Evolutionary conservation across 2,888 invertebrate genomes (phyloP), one percentile per base, ranked within the genome.

Genomic region (Axea sp.): DNA sequence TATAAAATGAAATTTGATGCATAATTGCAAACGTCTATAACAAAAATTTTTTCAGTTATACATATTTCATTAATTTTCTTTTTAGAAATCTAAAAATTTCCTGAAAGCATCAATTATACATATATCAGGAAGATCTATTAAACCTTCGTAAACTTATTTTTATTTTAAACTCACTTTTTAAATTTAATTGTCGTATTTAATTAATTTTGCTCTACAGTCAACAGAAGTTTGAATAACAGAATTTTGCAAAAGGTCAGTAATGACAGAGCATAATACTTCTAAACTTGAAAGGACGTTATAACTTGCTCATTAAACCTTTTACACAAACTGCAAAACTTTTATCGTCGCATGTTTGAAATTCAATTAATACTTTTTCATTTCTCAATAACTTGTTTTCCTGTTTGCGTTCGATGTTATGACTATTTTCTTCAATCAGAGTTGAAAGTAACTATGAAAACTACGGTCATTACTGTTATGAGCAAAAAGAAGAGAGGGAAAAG

Each of bases 251-350:
- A 60, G 60, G 53, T 53, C 69, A 53, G 60, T 53, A 69, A 69
- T 53, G 69, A 60, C 69, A 45, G 30, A 55, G 31, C 53, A 47
- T 69, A 62, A 55, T 62, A 62, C 53, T 69, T 62, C 15, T 6
- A 45, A 69, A 69, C 47, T 69, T 17, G 47, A 47, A 51, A 55
- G 37, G 37, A 55, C 69, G 47, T 69, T 62, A 47, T 60, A 69
- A 62, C 69, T 69, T 60, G 59, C 55, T 62, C 55, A 69, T 62
- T 69, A 69, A 69, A 47, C 62, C 60, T 69, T 62, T 69, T 55
- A 31, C 45, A 12, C 53, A 55, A 69, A 62, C 62, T 60, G 47
- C 55, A 19, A 3, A 71, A 71, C 62, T 71, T 71, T 62, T 60
- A 62, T 71, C 71, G 41, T 64, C 55, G 71, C 57, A 49, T 69